Base-by-base conservation (phyloP, 2,888 invertebrate genomes). In the Zaprionus obscuricornis region DNA sequence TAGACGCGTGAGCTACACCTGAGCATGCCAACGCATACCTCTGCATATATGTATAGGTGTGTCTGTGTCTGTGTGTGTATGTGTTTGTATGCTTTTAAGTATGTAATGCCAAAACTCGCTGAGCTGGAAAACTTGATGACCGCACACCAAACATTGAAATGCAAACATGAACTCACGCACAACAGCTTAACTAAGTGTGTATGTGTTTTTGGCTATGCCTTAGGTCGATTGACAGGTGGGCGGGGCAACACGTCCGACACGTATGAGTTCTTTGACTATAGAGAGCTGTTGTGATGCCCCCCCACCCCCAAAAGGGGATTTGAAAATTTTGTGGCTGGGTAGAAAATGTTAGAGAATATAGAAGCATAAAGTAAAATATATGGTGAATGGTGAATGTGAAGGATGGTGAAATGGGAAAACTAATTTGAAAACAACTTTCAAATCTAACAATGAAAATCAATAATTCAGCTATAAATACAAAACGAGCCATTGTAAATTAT, bases 401-500 rank as follows among this genome's bases (percentile, higher is more conserved):
- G 22, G 37, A n/a, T 37, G 22, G 36, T 36, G 36, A 16, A 29
- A 34, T 22, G 26, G 14, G 14, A 31, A 57, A 68, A 66, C 66
- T 72, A 62, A 62, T 66, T 74, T 57, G 36, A 46, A n/a, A 66
- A 59, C 34, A 59, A 65, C 39, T 70, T 59, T 70, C 40, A 37
- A 82, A 58, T 64, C 50, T 55, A 59, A 66, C 57, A 64, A 64
- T 51, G 18, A 67, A 83, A 83, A 76, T 76, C 76, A 78, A 83
- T 76, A 83, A 57, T 70, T 65, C 39, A 74, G 47, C 67, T 62
- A 83, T 65, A 76, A 74, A 78, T 82, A 76, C 59, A 36, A 51
- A 54, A 36, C 33, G 34, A 27, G 20, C 45, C n/a, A 46, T 36
- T 60, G 26, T 73, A 62, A 81, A 66, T 66, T 56, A 75, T 68